A percentile compares a stretch with the other conserved stretches of the same genome.
phyloP scores from a whole-genome alignment of 2,888 invertebrate genomes.

The Macrosiphum euphorbiae region DNA sequence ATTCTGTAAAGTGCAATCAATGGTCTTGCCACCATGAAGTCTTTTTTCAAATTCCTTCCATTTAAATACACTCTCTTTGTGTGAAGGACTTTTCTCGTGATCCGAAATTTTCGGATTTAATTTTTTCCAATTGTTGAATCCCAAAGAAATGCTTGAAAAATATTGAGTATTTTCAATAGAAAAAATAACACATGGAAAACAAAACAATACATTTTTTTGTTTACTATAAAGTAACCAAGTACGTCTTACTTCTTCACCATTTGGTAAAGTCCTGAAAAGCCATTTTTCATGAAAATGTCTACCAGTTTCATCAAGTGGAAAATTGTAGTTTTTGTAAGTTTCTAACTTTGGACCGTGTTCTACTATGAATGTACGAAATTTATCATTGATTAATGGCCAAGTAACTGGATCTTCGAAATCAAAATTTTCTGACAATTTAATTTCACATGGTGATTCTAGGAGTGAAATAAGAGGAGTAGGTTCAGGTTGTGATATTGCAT shows the following conservation, averaged over 20 bases:
- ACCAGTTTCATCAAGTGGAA: constrained; percentile 30
- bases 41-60: constrained; percentile 41
- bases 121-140: constrained; percentile 39
- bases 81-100: constrained; percentile 15
- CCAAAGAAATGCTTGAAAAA: constrained; percentile 47
- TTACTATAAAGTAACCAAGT: constrained; percentile 36
- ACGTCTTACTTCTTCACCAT: constrained; percentile 33
- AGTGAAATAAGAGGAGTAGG: background rate
- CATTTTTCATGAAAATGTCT: constrained; percentile 44
- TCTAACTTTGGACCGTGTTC: constrained; percentile 10
- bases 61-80: constrained; percentile 33
- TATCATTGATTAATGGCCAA: constrained; percentile 29
- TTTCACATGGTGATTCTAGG: constrained; percentile 31
- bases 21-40: background rate
- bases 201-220: constrained; percentile 41
- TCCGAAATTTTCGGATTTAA: constrained; percentile 11
- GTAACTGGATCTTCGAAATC: constrained; percentile 20
- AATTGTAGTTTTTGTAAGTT: constrained; percentile 41
- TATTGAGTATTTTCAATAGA: constrained; percentile 12
- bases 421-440: constrained; percentile 23
- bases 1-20: constrained; percentile 39
- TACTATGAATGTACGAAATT: constrained; percentile 29
- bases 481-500: background rate
- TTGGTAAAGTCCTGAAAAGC: constrained; percentile 33
- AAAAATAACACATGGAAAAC: constrained; percentile 36